Conservation (phyloP, 2,113 vertebrate species). For the Mobula hypostoma region DNA sequence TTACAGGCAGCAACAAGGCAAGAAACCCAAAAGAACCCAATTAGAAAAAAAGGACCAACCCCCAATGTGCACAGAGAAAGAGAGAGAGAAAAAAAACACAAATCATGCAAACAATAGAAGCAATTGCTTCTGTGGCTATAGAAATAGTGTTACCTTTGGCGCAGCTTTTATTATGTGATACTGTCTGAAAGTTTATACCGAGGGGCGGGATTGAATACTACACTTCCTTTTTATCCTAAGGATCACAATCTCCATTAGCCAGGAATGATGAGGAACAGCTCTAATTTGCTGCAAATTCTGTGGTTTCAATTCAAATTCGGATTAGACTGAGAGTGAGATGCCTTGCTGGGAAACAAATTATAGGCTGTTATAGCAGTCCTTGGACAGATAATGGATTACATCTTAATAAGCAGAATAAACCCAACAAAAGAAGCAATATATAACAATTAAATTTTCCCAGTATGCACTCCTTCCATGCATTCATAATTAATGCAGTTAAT, state of each 20-base stretch:
- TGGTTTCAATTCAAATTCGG: not conserved
- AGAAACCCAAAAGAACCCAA: too few relatives aligned
- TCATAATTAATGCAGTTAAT: not conserved
- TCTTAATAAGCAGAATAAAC: not conserved
- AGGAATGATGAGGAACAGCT: not conserved
- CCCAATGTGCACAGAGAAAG: too few relatives aligned
- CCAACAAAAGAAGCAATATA: not conserved
- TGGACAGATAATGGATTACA: not conserved
- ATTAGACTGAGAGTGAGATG: not conserved
- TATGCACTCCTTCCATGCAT: not conserved
- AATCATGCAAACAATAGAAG: too few relatives aligned
- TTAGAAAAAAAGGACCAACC: too few relatives aligned
- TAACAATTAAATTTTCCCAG: not conserved
- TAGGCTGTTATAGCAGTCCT: not conserved
- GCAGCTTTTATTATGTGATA: not conserved
- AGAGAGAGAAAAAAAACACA: too few relatives aligned
- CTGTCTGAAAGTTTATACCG: not conserved
- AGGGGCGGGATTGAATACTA: not conserved
- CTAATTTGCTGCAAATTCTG: not conserved
- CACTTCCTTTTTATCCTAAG: not conserved
- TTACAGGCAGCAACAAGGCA: too few relatives aligned
- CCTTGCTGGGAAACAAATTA: not conserved
- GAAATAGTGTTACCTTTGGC: not conserved
- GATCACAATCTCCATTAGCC: not conserved
- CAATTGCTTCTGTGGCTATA: not conserved